These are phyloP conservation scores for Salarias fasciatus DNA, from an alignment of 2,797 vertebrate species.

Conservation along the genomic window DNA sequence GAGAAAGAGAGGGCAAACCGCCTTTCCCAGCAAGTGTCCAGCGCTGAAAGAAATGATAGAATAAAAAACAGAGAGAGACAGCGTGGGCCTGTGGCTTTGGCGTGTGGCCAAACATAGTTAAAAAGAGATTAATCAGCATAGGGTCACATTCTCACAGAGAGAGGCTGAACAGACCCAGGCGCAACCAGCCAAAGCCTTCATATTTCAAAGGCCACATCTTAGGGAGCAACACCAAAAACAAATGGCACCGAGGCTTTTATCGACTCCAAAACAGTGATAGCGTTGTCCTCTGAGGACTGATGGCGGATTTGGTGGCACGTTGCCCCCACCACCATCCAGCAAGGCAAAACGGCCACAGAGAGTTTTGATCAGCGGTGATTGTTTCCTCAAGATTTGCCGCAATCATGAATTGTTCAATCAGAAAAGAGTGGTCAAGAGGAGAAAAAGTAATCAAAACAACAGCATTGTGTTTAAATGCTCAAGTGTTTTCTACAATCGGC, in stretches of 20 bases:
- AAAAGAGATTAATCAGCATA: constrained; percentile 84
- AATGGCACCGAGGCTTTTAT: constrained; percentile 10
- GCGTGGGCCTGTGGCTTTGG: constrained; percentile 73
- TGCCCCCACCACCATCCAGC: background rate
- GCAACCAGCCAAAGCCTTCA: constrained; percentile 38
- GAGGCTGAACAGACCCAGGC: constrained; percentile 53
- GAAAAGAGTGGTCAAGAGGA: too few relatives aligned
- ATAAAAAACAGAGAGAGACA: constrained; percentile 55
- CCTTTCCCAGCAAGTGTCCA: constrained; percentile 50
- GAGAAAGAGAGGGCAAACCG: constrained; percentile 39
- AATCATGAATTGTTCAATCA: background rate
- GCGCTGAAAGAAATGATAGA: constrained; percentile 70
- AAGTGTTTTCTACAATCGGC: too few relatives aligned
- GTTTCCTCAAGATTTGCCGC: background rate
- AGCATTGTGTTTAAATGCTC: too few relatives aligned
- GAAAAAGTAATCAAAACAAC: too few relatives aligned
- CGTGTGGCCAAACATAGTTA: constrained; percentile 75
- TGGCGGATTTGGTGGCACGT: constrained; percentile 2
- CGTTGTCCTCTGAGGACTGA: background rate
- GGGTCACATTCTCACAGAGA: constrained; percentile 76
- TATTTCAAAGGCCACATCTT: constrained; percentile 42
- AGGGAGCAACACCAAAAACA: constrained; percentile 21
- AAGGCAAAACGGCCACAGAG: too few relatives aligned
- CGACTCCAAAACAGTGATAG: constrained; percentile 1
- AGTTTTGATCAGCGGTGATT: background rate